Evolutionary conservation across 2,888 invertebrate species (phyloP).

Genomic region (Apodemia duryi): DNA sequence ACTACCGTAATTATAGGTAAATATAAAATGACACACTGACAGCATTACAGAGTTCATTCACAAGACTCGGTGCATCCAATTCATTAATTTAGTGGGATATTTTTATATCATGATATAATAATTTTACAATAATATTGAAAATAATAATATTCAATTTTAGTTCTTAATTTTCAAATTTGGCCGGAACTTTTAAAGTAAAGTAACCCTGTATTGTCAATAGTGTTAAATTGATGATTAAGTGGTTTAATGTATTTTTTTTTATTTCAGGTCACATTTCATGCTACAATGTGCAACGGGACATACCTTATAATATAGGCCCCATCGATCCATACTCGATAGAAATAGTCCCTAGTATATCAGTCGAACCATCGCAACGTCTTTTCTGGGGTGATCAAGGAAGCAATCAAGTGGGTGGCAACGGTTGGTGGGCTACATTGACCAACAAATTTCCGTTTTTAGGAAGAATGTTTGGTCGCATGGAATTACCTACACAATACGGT

Average conservation of each 20-base stretch:
- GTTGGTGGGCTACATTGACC: constrained; percentile 61
- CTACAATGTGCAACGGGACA: constrained; percentile 58
- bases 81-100: too few relatives aligned
- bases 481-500: constrained; percentile 52
- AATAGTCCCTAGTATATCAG: constrained; percentile 44
- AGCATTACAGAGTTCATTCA: too few relatives aligned
- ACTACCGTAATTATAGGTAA: too few relatives aligned
- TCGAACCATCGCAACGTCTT: constrained; percentile 61
- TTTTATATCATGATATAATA: too few relatives aligned
- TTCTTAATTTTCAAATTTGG: too few relatives aligned
- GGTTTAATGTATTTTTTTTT: neutral
- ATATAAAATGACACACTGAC: too few relatives aligned
- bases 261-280: constrained; percentile 56
- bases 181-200: too few relatives aligned
- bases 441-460: constrained; percentile 68
- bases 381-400: constrained; percentile 64
- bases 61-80: too few relatives aligned
- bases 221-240: too few relatives aligned
- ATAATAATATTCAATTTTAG: too few relatives aligned
- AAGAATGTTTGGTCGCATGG: constrained; percentile 67
- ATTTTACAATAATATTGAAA: too few relatives aligned
- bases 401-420: constrained; percentile 69
- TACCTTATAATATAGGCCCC: constrained; percentile 55
- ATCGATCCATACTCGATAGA: constrained; percentile 55
- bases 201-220: too few relatives aligned